Evolutionary conservation across 2,113 vertebrate species (phyloP), one percentile per base, ranked within the genome.

Genomic region (Emydura subglobosa): DNA sequence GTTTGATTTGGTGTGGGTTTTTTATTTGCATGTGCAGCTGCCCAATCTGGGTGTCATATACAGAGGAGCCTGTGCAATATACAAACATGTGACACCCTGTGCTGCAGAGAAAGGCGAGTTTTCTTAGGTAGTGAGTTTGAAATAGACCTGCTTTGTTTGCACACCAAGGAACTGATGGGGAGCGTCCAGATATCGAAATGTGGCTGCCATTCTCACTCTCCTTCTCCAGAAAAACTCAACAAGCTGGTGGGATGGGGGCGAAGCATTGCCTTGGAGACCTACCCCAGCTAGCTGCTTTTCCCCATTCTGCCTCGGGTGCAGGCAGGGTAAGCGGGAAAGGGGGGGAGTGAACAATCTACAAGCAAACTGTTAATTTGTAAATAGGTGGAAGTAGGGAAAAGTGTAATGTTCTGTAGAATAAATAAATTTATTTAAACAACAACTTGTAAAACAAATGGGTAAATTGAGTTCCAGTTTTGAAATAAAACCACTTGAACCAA

Each of bases 341-440:
- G 65, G 82, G 84, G 82, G 51, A 55, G 91, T 90, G 22, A 17
- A 89, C 25, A 79, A 81, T 44, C 91, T 92, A 87, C 90, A 90
- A 95, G 95, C 94, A 83, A 87, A 95, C 57, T 96, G 92, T 98
- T 95, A 34, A 97, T 97, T 97, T 98, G 97, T 98, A 97, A 95
- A 98, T 98, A 98, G 74, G 90, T 90, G 92, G 97, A 91, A 97
- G 94, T 93, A 95, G 97, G 96, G 86, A 97, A 94, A 95, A 96
- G 95, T 96, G 96, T 97, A 97, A 97, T 95, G 97, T 93, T 94
- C 89, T 96, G 97, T 97, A 97, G 96, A 97, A 97, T 97, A 98
- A 97, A 96, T 96, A 97, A 97, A 97, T 97, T 98, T 97, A 97
- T 97, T 98, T 98, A 53, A 44, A 55, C 22, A 16, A 53, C 65